Evolutionary conservation across 2,797 vertebrate genomes (phyloP), one percentile per base, ranked within the genome.

Genomic region (Nannoperca australis): DNA sequence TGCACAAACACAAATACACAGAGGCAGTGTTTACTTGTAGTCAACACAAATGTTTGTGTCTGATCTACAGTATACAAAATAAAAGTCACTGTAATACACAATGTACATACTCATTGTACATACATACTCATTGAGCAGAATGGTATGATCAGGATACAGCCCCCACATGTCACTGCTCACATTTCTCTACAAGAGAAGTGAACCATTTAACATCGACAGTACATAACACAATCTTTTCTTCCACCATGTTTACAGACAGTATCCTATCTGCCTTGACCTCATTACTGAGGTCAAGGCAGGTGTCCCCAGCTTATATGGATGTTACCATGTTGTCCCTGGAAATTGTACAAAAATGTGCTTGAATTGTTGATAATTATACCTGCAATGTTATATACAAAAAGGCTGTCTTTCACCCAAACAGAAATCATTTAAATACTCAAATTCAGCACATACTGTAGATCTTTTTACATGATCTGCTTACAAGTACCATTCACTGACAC

Each of bases 281-380:
- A 17, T 4, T 54, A 2, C 34, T 24, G n/a, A 12, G 42, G 51
- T 73, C 10, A 61, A 64, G 59, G 36, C 22, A 14, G 64, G 14
- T 61, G 36, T 56, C 22, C 45, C 22, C 5, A 4, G 3, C 58
- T 68, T 54, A n/a, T 12, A 60, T 4, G 27, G 0, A 61, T 15
- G 20, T 42, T 44, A 17, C 27, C 79, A 73, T 72, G 75, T 68
- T 84, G 79, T 82, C 83, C 85, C 70, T 86, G n/a, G 38, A 38
- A 72, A 78, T 50, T 11, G 24, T 30, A 69, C 17, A 78, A 70
- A 75, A 62, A 67, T 24, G 0, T 11, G 53, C 84, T 76, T 67
- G 74, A 85, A 83, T 84, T 80, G 76, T 38, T 70, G 36, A 63
- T 87, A 86, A 82, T 88, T 85, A 78, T 84, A 81, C 38, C 2